Percentiles rank a stretch among this genome's conserved stretches.
Conservation (phyloP, 2,888 invertebrate genomes). For the Cecidostiba fungosa region DNA sequence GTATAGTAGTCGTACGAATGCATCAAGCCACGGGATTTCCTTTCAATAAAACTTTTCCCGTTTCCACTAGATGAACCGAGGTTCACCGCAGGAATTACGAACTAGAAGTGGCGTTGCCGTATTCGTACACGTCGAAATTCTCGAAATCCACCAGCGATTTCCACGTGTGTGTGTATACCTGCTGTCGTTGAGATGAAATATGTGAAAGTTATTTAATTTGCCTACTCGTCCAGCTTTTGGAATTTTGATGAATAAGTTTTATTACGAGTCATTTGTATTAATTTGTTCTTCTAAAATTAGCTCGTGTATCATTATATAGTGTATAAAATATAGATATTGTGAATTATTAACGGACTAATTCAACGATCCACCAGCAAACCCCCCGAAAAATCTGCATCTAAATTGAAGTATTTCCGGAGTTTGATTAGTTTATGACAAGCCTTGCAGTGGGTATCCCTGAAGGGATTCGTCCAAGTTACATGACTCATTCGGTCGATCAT, state of each 20-base stretch:
- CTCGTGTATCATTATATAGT: no score
- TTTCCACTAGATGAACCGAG: constrained; percentile 21
- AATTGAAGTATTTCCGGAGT: not conserved
- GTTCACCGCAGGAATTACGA: not conserved
- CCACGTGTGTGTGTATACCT: not conserved
- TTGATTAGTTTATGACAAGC: constrained; percentile 7
- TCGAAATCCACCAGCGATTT: not conserved
- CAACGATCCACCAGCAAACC: not conserved
- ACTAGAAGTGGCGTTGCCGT: not conserved
- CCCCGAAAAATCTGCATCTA: constrained; percentile 17
- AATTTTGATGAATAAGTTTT: not conserved
- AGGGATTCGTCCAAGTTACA: not conserved
- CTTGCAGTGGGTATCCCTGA: not conserved
- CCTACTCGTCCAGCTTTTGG: not conserved
- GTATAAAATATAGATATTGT: no score
- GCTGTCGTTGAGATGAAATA: not conserved
- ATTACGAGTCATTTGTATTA: not conserved
- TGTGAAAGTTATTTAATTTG: constrained; percentile 12
- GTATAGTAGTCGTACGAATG: not conserved
- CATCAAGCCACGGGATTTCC: constrained; percentile 41
- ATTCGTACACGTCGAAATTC: not conserved
- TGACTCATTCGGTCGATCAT: constrained; percentile 46
- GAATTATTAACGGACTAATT: not conserved
- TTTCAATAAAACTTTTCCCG: constrained; percentile 57
- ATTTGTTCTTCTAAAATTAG: not conserved